phyloP scores from a whole-genome alignment of 2,888 invertebrate species.

The Bombylius major region DNA sequence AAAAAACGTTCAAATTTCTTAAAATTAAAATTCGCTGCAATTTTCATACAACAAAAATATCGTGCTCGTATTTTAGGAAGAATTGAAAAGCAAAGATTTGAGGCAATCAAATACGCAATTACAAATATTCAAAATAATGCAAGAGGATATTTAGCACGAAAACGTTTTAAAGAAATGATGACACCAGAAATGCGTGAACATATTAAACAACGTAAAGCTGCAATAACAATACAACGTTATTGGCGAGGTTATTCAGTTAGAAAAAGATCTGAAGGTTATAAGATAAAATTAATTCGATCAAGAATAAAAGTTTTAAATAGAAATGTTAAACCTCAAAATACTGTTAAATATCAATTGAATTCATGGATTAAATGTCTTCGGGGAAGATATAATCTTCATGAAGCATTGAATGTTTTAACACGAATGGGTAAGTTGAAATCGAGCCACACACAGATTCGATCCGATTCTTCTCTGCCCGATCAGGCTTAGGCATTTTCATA shows the following conservation, averaged over 20 bases:
- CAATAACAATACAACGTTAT: conserved; percentile 49
- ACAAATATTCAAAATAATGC: conserved; percentile 34
- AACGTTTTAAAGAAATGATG: conserved; percentile 37
- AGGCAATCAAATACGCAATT: conserved; percentile 19
- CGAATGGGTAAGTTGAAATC: conserved; percentile 24
- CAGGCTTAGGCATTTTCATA: too few relatives aligned
- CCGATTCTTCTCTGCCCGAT: too few relatives aligned
- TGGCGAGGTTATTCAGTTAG: conserved; percentile 42
- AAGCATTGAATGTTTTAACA: conserved; percentile 26
- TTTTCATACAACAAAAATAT: conserved; percentile 37
- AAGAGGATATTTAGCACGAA: conserved; percentile 41
- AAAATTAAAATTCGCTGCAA: conserved; percentile 19
- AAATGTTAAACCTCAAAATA: conserved; percentile 20
- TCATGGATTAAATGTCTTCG: conserved; percentile 28
- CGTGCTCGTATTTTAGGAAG: conserved; percentile 14
- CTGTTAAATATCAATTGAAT: conserved; percentile 27
- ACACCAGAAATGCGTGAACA: conserved; percentile 38
- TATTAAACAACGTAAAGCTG: conserved; percentile 40
- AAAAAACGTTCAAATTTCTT: conserved; percentile 6
- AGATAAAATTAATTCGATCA: conserved; percentile 22
- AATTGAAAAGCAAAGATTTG: conserved; percentile 24
- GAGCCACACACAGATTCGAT: background rate
- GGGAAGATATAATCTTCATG: conserved; percentile 26
- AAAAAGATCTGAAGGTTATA: conserved; percentile 21
- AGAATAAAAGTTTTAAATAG: conserved; percentile 23